Evolutionary conservation across 1,140 invertebrate genomes (phyloP).

Genomic region (Zelostemma sp.): DNA sequence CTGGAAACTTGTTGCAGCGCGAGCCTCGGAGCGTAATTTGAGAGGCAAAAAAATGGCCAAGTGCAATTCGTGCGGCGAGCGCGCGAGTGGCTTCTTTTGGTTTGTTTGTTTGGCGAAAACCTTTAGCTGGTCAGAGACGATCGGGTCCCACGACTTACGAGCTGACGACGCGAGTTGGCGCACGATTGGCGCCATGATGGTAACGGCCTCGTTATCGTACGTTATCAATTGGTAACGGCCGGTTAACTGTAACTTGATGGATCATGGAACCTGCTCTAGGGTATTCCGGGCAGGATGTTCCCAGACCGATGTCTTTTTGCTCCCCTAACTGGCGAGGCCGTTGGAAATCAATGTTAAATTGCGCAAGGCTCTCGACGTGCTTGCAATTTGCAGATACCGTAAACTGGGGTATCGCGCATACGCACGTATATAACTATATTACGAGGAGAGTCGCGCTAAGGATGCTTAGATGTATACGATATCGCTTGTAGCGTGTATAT

Average conservation of each 20-base stretch:
- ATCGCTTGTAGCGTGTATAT: conserved; percentile 6
- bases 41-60: conserved; percentile 19
- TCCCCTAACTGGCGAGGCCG: conserved; percentile 11
- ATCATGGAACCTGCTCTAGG: conserved; percentile 51
- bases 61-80: conserved; percentile 4
- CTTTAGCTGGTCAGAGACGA: conserved; percentile 15
- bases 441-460: conserved; percentile 6
- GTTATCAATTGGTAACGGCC: conserved; percentile 61
- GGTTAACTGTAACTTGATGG: conserved; percentile 64
- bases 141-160: conserved; percentile 13
- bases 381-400: conserved; percentile 51
- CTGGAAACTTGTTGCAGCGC: too few relatives aligned
- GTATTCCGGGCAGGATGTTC: conserved; percentile 55
- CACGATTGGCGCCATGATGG: conserved; percentile 39
- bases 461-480: conserved; percentile 30
- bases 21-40: not conserved
- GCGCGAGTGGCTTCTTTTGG: conserved; percentile 22
- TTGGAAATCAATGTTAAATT: conserved; percentile 57
- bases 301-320: conserved; percentile 51
- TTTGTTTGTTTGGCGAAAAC: conserved; percentile 22
- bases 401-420: conserved; percentile 47
- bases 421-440: conserved; percentile 13
- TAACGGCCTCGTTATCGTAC: conserved; percentile 57
- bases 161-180: conserved; percentile 11
- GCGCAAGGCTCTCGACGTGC: conserved; percentile 14